Evolutionary conservation across 2,113 vertebrate species (phyloP).

Genomic region (Myiopsitta monachus): DNA sequence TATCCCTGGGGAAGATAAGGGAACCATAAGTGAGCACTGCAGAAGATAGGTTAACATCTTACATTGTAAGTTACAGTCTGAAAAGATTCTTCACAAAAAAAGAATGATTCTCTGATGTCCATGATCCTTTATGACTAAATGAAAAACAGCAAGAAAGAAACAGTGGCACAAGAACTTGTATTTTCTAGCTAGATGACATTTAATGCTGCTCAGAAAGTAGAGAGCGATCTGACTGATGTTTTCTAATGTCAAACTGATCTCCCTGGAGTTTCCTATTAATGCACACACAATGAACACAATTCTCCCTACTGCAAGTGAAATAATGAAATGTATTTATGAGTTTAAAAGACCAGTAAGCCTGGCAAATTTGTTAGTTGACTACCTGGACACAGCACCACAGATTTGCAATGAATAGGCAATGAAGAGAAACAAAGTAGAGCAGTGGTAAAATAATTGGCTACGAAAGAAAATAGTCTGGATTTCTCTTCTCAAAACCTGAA

Average conservation of each 20-base stretch:
- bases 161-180: neutral
- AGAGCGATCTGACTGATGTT: neutral
- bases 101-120: neutral
- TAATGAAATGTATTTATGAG: neutral
- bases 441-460: neutral
- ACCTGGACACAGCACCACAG: neutral
- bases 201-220: neutral
- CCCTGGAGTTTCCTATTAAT: neutral
- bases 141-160: neutral
- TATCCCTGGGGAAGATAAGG: neutral
- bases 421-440: neutral
- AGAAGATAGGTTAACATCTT: neutral
- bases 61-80: neutral
- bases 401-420: neutral
- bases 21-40: neutral
- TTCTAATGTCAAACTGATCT: neutral
- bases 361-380: neutral
- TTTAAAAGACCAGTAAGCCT: neutral
- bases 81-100: neutral
- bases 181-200: neutral
- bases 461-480: rapidly evolving
- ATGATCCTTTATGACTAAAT: neutral
- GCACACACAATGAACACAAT: neutral
- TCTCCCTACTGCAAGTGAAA: neutral
- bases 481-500: neutral